These are phyloP conservation scores for Chrysogorgia sp. DNA, from an alignment of 92 coral and sea anemone genomes.

Conservation along the genomic window DNA sequence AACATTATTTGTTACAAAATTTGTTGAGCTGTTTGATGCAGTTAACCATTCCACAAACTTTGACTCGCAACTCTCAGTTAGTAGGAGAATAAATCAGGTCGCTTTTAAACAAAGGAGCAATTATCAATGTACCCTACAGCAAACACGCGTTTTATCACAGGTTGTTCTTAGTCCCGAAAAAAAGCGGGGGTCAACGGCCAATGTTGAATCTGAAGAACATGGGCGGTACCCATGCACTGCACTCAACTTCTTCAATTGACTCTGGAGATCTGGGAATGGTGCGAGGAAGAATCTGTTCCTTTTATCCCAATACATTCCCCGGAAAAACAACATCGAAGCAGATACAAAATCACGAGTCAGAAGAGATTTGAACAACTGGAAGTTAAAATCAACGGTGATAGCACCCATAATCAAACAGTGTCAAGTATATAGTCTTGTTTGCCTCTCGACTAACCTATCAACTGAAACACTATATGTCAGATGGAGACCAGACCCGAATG, in stretches of 20 bases:
- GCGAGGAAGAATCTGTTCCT: conserved; percentile 46
- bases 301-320: conserved; percentile 63
- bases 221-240: conserved; percentile 59
- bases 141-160: no score
- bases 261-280: conserved; percentile 66
- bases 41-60: background rate
- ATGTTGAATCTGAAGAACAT: conserved; percentile 44
- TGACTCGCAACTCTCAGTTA: background rate
- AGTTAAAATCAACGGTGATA: conserved; percentile 37
- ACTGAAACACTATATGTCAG: conserved; percentile 55
- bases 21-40: background rate
- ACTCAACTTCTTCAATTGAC: conserved; percentile 48
- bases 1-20: conserved; percentile 10
- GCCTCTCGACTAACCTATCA: conserved; percentile 54
- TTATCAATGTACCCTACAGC: no score
- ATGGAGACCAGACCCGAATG: conserved; percentile 57
- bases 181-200: conserved; percentile 47
- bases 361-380: conserved; percentile 46
- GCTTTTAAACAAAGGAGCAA: no score
- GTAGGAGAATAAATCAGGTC: no score
- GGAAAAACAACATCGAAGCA: conserved; percentile 62
- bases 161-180: no score
- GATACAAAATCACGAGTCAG: conserved; percentile 54
- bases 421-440: conserved; percentile 54
- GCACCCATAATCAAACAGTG: conserved; percentile 44